Base-by-base conservation (phyloP, 1,140 invertebrate genomes). In the Calephelis nemesis region DNA sequence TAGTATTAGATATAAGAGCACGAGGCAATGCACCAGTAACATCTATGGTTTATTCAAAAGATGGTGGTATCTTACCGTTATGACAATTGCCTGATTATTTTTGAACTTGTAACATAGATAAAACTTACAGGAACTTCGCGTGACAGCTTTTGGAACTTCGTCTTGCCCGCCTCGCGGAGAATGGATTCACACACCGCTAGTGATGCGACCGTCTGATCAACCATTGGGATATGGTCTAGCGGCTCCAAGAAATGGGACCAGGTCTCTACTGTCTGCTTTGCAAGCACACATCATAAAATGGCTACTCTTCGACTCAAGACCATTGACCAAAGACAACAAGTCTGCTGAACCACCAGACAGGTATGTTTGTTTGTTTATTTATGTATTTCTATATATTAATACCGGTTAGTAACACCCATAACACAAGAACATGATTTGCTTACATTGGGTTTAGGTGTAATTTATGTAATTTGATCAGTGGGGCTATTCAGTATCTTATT, bases 231-330 rank as follows among this genome's bases (percentile, higher is more conserved):
- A 94, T 69, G 94, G 94, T 11, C 74, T 95, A 11, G 91, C 92
- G 67, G 92, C 93, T n/a, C 92, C 93, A 0, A 90, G 94, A 65
- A 95, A 95, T 71, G 93, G 94, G 0, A 94, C 95, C 1, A 90
- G 94, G 71, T 94, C 95, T 0, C 81, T 96, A 12, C 84, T 95
- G 8, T 93, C 95, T 0, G 94, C 93, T 8, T 90, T 96, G 0
- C 95, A 96, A 75, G 95, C 95, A 5, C 88, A 92, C 54, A 92
- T 94, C 64, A 93, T 96, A 80, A 96, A 96, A 76, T 93, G 95
- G 79, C 89, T 96, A 60, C 85, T 96, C n/a, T 96, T 96, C 76
- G 94, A 93, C 42, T 91, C 88, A 19, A 90, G 92, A 68, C 92
- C 88, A 30, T 82, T 81, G 68, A 85, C 90, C 0, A 89, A 93